phyloP scores from a whole-genome alignment of 2,797 vertebrate genomes.

The Diceros bicornis region DNA sequence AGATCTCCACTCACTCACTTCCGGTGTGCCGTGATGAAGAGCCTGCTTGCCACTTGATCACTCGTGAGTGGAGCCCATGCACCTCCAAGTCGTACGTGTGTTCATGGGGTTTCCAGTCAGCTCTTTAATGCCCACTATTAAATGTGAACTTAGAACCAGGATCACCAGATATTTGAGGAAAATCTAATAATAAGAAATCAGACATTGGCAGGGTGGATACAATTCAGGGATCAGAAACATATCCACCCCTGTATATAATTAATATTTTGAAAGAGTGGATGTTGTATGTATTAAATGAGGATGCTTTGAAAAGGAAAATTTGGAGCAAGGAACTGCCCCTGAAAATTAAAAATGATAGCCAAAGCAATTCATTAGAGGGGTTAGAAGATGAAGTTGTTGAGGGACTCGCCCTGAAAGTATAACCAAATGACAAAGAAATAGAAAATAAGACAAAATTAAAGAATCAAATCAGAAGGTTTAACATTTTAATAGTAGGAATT shows the following conservation, averaged over 20 bases:
- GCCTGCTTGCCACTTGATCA: not conserved
- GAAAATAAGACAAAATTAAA: not conserved
- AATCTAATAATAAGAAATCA: not conserved
- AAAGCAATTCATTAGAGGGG: not conserved
- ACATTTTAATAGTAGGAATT: not conserved
- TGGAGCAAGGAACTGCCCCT: not conserved
- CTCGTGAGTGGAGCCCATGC: not conserved
- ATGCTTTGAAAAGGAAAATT: not conserved
- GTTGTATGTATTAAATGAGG: not conserved
- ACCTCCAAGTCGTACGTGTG: not conserved
- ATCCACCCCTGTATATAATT: not conserved
- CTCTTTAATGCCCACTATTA: not conserved
- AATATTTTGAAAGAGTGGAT: not conserved
- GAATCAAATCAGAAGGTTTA: not conserved
- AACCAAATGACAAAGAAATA: not conserved
- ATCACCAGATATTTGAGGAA: not conserved
- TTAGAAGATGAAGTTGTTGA: slow-evolving; percentile 3
- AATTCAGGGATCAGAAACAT: slow-evolving; percentile 18
- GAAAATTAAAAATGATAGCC: slow-evolving; percentile 12
- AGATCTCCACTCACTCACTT: not conserved
- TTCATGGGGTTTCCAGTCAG: not conserved
- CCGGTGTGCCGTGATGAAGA: not conserved
- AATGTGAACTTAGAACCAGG: not conserved
- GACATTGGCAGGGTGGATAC: not conserved
- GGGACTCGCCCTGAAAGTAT: not conserved